Percentiles rank a stretch among this genome's conserved stretches.
Evolutionary conservation across 2,888 invertebrate genomes (phyloP).

Genomic region (Aspidiotus rigidus): DNA sequence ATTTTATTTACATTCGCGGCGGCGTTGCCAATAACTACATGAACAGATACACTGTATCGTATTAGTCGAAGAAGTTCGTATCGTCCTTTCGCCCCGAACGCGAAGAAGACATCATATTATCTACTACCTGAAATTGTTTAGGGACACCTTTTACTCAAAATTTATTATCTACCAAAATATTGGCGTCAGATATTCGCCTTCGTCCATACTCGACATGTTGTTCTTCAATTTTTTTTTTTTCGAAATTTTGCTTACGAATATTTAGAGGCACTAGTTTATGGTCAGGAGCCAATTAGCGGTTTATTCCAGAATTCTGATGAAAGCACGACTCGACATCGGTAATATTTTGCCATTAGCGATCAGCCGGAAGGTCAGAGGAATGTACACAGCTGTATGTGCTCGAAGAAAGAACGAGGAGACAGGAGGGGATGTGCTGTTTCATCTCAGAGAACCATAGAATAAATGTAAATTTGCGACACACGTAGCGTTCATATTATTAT

Average conservation of each 20-base stretch:
- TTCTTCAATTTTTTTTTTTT: background rate
- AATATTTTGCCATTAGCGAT: background rate
- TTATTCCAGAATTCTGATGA: constrained; percentile 4
- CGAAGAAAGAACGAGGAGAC: no score
- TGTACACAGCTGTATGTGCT: background rate
- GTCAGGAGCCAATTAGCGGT: background rate
- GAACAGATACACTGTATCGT: no score
- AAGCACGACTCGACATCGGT: background rate
- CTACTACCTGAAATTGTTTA: no score
- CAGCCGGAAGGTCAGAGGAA: constrained; percentile 2
- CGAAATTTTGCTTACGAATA: background rate
- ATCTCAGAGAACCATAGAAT: background rate
- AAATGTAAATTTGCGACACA: constrained; percentile 1
- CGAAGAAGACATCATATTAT: no score
- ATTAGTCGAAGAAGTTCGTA: no score
- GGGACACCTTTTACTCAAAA: no score
- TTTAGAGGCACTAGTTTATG: background rate
- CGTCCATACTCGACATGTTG: no score
- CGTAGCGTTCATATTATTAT: background rate
- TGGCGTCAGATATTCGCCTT: no score
- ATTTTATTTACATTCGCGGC: no score
- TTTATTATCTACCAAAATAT: no score
- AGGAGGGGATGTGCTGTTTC: background rate
- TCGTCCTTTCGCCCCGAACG: no score
- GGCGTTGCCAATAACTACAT: no score